These are phyloP conservation scores for Aleiodes alternator DNA, from an alignment of 2,888 invertebrate genomes.

Conservation along the genomic window DNA sequence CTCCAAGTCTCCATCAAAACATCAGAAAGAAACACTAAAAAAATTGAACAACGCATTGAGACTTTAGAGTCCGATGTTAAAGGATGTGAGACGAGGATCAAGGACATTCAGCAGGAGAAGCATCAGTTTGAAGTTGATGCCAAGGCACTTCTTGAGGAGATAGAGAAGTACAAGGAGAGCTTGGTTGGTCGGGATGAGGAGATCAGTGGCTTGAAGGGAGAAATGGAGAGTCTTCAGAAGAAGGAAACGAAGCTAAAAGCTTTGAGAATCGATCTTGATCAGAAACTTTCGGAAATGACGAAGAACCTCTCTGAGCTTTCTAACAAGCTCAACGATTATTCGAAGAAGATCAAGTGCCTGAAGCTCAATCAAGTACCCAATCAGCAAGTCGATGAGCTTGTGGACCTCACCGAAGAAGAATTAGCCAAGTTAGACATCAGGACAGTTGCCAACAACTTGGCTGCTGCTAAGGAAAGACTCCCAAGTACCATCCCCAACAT, in stretches of 20 bases:
- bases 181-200: constrained; percentile 79
- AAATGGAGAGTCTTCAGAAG: constrained; percentile 79
- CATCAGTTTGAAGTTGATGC: constrained; percentile 79
- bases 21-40: constrained; percentile 83
- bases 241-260: constrained; percentile 83
- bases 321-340: constrained; percentile 78
- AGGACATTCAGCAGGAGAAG: constrained; percentile 78
- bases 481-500: constrained; percentile 70
- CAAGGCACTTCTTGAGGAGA: constrained; percentile 77
- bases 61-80: constrained; percentile 84
- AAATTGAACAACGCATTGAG: constrained; percentile 85
- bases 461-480: constrained; percentile 78
- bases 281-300: constrained; percentile 80
- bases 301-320: constrained; percentile 79
- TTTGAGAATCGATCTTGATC: constrained; percentile 85
- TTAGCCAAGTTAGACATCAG: constrained; percentile 78
- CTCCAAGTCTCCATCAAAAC: constrained; percentile 84
- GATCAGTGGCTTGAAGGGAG: constrained; percentile 78
- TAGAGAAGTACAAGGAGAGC: constrained; percentile 79
- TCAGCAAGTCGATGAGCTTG: constrained; percentile 75
- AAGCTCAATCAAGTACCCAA: constrained; percentile 81
- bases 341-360: constrained; percentile 78
- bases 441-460: constrained; percentile 78
- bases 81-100: constrained; percentile 82
- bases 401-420: constrained; percentile 81